Percentiles rank a stretch among this genome's conserved stretches.
Conservation (phyloP, 2,113 vertebrate species). For the Astur gentilis region DNA sequence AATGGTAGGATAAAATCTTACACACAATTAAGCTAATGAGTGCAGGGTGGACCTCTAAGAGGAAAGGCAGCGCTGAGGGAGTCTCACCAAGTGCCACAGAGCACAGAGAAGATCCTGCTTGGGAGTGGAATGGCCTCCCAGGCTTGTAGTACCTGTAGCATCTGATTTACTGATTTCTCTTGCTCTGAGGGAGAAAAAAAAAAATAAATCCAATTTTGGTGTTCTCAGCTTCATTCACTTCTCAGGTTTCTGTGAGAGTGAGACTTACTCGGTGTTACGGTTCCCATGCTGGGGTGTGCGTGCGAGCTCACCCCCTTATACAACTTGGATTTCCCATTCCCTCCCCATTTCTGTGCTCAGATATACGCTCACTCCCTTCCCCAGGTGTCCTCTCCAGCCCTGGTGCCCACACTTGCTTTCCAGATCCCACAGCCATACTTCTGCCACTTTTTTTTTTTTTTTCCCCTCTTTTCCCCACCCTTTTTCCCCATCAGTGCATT, state of each 20-base stretch:
- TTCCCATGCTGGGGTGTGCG: rapidly evolving
- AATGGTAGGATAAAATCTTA: neutral
- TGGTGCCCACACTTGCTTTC: neutral
- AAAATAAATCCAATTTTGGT: neutral
- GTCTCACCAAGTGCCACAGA: neutral
- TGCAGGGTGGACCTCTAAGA: neutral
- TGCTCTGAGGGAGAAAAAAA: neutral
- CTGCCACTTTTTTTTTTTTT: neutral
- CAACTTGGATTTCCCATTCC: rapidly evolving
- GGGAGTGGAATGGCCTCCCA: neutral
- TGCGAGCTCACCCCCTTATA: neutral
- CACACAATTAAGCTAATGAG: neutral
- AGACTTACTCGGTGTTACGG: rapidly evolving
- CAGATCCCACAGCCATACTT: neutral
- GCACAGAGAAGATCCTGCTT: neutral
- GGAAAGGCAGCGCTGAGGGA: neutral
- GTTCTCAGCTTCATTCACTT: rapidly evolving
- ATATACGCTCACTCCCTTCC: rapidly evolving
- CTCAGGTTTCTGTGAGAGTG: neutral
- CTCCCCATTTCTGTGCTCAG: neutral
- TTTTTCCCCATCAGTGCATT: neutral
- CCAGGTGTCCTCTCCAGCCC: neutral
- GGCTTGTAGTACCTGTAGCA: neutral
- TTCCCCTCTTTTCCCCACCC: rapidly evolving
- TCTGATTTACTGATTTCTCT: neutral